Conservation (phyloP, 2,888 invertebrate genomes). For the Leptinotarsa rubiginosa region DNA sequence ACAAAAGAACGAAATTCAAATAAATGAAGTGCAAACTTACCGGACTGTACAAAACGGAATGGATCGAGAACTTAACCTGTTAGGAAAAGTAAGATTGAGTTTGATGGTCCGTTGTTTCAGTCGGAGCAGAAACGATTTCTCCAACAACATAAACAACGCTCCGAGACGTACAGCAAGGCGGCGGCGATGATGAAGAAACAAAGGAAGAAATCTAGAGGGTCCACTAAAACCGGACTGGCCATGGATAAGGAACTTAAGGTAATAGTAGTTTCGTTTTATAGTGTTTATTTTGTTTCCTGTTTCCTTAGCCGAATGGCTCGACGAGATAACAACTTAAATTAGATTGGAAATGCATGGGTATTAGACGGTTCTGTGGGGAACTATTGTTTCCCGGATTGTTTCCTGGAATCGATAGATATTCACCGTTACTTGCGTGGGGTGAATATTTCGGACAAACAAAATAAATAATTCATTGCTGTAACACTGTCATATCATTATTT, state of each 20-base stretch:
- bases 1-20: not conserved
- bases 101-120: constrained; percentile 64
- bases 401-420: not conserved
- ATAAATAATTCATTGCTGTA: no score
- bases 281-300: constrained; percentile 26
- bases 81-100: constrained; percentile 17
- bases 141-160: constrained; percentile 91
- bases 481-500: no score
- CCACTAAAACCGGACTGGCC: constrained; percentile 80
- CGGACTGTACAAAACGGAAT: not conserved
- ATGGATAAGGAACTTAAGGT: constrained; percentile 94
- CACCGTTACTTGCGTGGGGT: not conserved
- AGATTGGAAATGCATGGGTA: constrained; percentile 14
- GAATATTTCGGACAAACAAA: not conserved
- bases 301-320: constrained; percentile 13
- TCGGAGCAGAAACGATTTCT: constrained; percentile 93
- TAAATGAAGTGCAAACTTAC: not conserved
- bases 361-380: constrained; percentile 10
- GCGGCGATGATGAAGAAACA: constrained; percentile 92
- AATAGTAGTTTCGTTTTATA: constrained; percentile 44
- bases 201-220: constrained; percentile 84
- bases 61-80: constrained; percentile 5
- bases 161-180: constrained; percentile 92
- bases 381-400: not conserved
- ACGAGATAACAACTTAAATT: constrained; percentile 24